Conservation (phyloP, 1,140 invertebrate species). For the Episyrphus balteatus region DNA sequence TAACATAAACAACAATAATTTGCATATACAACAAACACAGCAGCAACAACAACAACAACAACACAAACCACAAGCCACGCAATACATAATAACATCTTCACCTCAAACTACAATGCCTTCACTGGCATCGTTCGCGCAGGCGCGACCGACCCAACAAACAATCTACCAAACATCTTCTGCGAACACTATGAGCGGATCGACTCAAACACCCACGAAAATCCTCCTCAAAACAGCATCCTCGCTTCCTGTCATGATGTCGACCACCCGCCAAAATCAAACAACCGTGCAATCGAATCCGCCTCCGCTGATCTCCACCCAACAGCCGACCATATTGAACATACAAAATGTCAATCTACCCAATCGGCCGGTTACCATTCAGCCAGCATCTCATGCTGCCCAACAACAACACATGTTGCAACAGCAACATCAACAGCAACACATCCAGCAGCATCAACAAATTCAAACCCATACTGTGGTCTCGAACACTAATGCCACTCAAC, state of each 20-base stretch:
- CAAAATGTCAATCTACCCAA: constrained; percentile 34
- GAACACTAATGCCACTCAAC: constrained; percentile 32
- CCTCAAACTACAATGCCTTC: constrained; percentile 18
- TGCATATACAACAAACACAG: constrained; percentile 1
- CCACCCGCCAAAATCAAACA: constrained; percentile 16
- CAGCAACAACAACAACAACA: constrained; percentile 8
- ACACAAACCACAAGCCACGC: constrained; percentile 20
- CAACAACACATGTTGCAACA: constrained; percentile 32
- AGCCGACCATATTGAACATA: constrained; percentile 26
- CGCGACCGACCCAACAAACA: constrained; percentile 24
- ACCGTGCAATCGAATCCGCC: constrained; percentile 5
- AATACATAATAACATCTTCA: constrained; percentile 1
- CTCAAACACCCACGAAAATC: constrained; percentile 27
- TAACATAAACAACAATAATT: not conserved
- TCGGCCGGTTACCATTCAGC: constrained; percentile 33
- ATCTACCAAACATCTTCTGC: constrained; percentile 22
- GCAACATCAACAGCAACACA: constrained; percentile 28
- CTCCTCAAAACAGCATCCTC: constrained; percentile 23
- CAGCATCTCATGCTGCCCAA: constrained; percentile 32
- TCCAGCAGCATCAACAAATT: constrained; percentile 18
- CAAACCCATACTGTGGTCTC: constrained; percentile 22
- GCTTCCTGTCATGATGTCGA: constrained; percentile 25
- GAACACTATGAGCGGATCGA: constrained; percentile 6
- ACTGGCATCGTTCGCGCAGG: constrained; percentile 26
- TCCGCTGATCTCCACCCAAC: constrained; percentile 7